Conservation (phyloP, 1,140 invertebrate genomes). For the Meloidogyne chitwoodi region DNA sequence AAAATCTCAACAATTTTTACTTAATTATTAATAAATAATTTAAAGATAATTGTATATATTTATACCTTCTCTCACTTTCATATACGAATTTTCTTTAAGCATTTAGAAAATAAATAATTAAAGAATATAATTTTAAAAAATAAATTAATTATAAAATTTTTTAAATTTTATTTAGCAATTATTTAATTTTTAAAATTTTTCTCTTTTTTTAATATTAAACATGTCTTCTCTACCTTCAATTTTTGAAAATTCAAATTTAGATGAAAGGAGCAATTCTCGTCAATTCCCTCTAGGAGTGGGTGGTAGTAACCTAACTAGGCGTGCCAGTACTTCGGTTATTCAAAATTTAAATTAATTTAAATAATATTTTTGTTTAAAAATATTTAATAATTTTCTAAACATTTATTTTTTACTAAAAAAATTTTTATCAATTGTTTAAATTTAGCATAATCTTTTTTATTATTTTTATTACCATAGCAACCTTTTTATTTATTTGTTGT, state of each 20-base stretch:
- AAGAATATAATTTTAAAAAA: too few species aligned
- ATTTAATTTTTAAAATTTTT: too few species aligned
- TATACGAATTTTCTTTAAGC: too few species aligned
- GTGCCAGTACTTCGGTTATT: neutral
- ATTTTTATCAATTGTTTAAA: neutral
- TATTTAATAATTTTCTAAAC: neutral
- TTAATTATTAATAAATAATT: too few species aligned
- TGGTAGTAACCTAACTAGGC: neutral
- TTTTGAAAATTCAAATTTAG: neutral
- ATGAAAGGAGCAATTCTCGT: neutral
- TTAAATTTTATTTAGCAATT: too few species aligned
- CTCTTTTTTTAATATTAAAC: neutral
- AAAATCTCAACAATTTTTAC: too few species aligned
- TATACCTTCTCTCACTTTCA: too few species aligned
- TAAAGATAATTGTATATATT: too few species aligned
- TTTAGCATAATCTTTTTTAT: neutral
- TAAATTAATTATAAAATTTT: too few species aligned
- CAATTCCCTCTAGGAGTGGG: neutral
- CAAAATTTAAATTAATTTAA: neutral
- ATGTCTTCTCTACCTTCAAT: neutral
- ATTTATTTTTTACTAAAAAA: neutral
- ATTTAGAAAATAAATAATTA: too few species aligned
- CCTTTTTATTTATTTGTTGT: neutral
- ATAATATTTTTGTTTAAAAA: too few species aligned
- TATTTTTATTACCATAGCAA: neutral